Evolutionary conservation across 1,140 invertebrate genomes (phyloP), one percentile per base, ranked within the genome.

Genomic region (honey bee (Apis mellifera)): DNA sequence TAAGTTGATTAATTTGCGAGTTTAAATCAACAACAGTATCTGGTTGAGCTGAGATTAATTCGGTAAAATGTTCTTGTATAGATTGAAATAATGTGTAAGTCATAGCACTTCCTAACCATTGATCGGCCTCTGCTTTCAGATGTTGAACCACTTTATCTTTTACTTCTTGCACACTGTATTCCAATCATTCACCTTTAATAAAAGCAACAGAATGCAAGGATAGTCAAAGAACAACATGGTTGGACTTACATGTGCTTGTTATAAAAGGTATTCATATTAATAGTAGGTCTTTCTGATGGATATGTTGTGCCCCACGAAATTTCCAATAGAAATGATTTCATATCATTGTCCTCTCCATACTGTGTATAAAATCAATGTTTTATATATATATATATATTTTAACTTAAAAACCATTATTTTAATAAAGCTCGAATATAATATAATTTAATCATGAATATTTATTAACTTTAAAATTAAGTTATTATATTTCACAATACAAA

Each of bases 61-160:
- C 96, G 1, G 95, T 90, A 48, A 96, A 94, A 91, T 97, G 96
- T 91, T 99, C 98, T 92, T 98, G 98, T 23, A 98, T 95, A 92
- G 96, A 98, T 94, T 99, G 98, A 94, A 99, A 98, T 55, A 99
- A 91, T 8, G 98, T 98, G 90, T 98, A 99, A 1, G 98, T 99
- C 97, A 99, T 98, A 59, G 98, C 97, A 94, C 96, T 97, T 17
- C 98, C 98, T 32, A 98, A 82, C 95, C 97, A 97, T 84, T 97
- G 96, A 55, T 97, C 95, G 0, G 97, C 97, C 93, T 98, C 97
- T 62, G 95, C 94, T n/a, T 95, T 94, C 2, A 98, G 90, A 59
- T 95, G 94, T 12, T 94, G 89, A 23, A 95, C 92, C 79, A 98
- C 96, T 90, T 96, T 96, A 68, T 96, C 93, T 94, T 98, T 98